These are phyloP conservation scores for Mormyrus iriodes DNA, from an alignment of 2,113 vertebrate genomes.

Conservation along the genomic window DNA sequence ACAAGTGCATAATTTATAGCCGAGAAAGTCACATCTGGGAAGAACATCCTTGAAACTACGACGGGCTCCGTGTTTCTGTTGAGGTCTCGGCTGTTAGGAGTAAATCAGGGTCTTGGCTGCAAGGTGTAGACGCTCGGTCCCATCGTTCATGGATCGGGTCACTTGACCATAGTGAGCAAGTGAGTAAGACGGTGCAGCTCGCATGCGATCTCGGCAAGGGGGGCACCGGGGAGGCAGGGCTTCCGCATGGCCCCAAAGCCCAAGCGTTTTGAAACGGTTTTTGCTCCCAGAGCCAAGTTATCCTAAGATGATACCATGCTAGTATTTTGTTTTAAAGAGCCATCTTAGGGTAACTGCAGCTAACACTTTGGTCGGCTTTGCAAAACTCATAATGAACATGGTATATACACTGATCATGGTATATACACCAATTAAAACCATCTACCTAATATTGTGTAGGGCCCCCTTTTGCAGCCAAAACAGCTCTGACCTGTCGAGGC, in stretches of 20 bases:
- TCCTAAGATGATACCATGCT: not conserved
- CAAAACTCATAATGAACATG: not conserved
- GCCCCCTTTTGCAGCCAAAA: not conserved
- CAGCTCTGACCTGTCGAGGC: not conserved
- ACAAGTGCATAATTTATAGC: conserved; percentile 62
- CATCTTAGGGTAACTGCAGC: not conserved
- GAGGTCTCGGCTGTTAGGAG: not conserved
- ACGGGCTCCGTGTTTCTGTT: conserved; percentile 31
- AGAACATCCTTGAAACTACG: conserved; percentile 74
- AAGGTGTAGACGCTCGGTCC: conserved; percentile 40
- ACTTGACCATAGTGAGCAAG: conserved; percentile 44
- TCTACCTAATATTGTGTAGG: not conserved
- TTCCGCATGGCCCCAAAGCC: conserved; percentile 49
- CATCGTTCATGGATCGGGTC: conserved; percentile 37
- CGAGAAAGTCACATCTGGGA: conserved; percentile 60
- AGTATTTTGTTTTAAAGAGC: not conserved
- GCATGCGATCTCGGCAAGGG: conserved; percentile 35
- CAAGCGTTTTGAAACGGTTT: conserved; percentile 1
- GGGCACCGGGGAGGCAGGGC: not conserved
- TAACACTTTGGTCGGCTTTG: not conserved
- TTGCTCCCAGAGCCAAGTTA: not conserved
- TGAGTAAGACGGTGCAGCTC: conserved; percentile 11
- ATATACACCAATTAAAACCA: not conserved
- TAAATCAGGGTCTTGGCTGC: conserved; percentile 23
- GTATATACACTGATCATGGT: not conserved